Conservation (phyloP, 2,113 vertebrate species). For the Pygoscelis adeliae region DNA sequence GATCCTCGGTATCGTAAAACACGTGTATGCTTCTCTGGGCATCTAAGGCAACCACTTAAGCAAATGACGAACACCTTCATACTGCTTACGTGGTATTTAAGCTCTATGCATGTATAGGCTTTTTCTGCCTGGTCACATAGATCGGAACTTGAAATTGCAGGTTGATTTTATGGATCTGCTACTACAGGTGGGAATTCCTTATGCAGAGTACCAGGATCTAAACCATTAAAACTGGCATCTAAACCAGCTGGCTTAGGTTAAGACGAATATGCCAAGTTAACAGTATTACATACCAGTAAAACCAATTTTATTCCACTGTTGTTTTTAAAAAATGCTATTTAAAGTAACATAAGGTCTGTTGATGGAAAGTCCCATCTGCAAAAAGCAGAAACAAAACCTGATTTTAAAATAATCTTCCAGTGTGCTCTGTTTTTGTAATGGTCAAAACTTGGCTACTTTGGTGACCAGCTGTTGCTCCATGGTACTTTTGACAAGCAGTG, state of each 20-base stretch:
- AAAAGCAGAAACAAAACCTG: background rate
- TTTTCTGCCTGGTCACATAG: background rate
- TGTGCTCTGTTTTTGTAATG: background rate
- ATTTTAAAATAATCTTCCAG: background rate
- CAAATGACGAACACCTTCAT: background rate
- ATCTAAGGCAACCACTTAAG: background rate
- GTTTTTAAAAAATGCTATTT: background rate
- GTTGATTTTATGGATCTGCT: background rate
- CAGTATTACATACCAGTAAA: background rate
- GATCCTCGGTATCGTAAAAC: background rate
- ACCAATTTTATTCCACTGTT: background rate
- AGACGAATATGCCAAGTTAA: background rate
- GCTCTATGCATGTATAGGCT: background rate
- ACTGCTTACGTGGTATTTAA: background rate
- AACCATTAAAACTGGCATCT: background rate
- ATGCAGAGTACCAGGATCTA: background rate
- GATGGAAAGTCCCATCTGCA: background rate
- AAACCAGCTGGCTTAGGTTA: background rate
- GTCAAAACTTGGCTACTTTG: background rate
- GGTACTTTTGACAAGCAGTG: background rate
- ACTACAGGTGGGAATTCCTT: background rate
- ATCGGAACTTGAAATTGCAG: background rate
- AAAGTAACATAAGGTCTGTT: background rate
- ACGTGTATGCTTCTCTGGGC: background rate
- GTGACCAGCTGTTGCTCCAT: background rate